phyloP scores from a whole-genome alignment of 2,113 vertebrate genomes.

The Takifugu flavidus region DNA sequence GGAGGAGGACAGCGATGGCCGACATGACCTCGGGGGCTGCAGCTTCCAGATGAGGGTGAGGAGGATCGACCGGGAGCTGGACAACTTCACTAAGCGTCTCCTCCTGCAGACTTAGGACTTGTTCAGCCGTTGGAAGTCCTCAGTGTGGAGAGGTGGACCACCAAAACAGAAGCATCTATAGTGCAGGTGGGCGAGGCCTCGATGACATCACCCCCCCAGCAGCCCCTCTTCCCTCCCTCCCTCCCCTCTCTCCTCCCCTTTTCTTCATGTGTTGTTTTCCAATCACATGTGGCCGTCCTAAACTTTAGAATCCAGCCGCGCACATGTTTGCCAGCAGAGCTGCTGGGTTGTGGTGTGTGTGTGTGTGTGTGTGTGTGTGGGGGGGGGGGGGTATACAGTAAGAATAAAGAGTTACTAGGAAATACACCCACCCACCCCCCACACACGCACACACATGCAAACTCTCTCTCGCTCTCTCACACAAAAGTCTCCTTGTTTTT shows the following conservation, averaged over 20 bases:
- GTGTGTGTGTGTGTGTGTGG: too few species aligned
- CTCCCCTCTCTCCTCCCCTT: background rate
- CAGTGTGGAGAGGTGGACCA: constrained; percentile 31
- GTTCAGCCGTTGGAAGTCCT: constrained; percentile 43
- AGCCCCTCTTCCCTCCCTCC: background rate
- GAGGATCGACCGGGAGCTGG: constrained; percentile 34
- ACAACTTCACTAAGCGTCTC: constrained; percentile 46
- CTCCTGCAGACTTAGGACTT: constrained; percentile 40
- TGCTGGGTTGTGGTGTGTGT: too few species aligned
- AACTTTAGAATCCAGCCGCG: background rate
- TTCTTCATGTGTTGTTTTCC: constrained; percentile 32
- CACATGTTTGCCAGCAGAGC: background rate
- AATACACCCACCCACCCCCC: background rate
- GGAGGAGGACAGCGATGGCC: constrained; percentile 59
- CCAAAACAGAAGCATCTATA: constrained; percentile 40
- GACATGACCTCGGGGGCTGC: constrained; percentile 29
- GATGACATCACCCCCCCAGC: constrained; percentile 7
- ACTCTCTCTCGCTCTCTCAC: too few species aligned
- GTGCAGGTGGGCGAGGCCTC: constrained; percentile 39
- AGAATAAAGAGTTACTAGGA: background rate
- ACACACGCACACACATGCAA: too few species aligned
- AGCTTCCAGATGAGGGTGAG: constrained; percentile 1
- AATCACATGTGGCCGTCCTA: background rate
- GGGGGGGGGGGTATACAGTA: background rate
- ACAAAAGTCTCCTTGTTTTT: too few species aligned